Base-by-base conservation (phyloP, 2,888 invertebrate species). In the Cheilosia vernalis region DNA sequence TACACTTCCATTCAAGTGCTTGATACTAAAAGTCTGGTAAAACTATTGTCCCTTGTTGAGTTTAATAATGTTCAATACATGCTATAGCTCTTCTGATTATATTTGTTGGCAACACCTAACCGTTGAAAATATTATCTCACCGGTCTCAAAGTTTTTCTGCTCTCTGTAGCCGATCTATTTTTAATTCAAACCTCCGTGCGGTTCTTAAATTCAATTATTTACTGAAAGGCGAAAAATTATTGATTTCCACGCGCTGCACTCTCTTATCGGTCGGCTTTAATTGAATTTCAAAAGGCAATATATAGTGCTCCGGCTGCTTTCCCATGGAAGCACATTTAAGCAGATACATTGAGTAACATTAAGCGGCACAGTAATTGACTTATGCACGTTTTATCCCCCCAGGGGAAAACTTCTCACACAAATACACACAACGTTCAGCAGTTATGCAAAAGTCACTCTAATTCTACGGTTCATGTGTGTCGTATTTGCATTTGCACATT, bases 141-240 rank as follows among this genome's bases (percentile, higher is more conserved):
- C 56, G 37, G 56, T 33, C 6, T 15, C 13, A 21, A 33, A 13
- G 21, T 37, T 7, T 2, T 56, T n/a, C 17, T 55, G 10, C 6
- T 10, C n/a, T 7, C 17, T n/a, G 37, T 13, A 13, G 15, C 5
- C 24, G n/a, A 30, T 60, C 74, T 81, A 81, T 81, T 81, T 78
- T 72, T 42, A 72, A 66, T 72, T 15, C 49, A 53, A 63, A 21
- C 30, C 67, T 17, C 7, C n/a, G 44, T 47, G 37, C 63, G 37
- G 7, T 33, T 67, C 63, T 81, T 66, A 47, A 85, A 85, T 72
- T 56, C 27, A 77, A 64, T 81, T 76, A 70, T 66, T 81, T 56
- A 61, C 51, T 63, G 17, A 66, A 24, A 69, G 42, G 33, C 27
- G 42, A 70, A 55, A 53, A 30, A 17, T 72, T 87, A 76, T 70